These are phyloP conservation scores for Ia io DNA, from an alignment of 2,113 vertebrate species.

Conservation along the genomic window DNA sequence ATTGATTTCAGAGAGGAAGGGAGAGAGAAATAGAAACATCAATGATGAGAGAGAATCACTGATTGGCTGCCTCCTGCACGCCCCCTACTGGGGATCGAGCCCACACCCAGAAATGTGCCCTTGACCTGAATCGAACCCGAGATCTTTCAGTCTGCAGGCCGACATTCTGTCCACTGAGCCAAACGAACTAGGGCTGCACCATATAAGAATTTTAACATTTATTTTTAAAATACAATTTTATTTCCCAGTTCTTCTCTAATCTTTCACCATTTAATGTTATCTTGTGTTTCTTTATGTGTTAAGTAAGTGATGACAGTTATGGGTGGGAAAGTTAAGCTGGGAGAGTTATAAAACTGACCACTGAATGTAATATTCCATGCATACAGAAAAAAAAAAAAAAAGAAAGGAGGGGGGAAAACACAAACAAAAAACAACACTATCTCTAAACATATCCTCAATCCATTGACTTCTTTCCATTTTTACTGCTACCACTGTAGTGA, in stretches of 20 bases:
- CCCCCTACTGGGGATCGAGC: no score
- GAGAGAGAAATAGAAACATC: no score
- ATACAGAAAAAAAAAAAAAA: background rate
- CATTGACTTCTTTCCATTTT: background rate
- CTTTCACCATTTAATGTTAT: slow-evolving; percentile 25
- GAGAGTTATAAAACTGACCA: slow-evolving; percentile 9
- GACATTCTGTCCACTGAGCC: no score
- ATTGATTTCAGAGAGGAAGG: no score
- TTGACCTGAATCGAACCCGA: no score
- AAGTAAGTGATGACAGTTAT: slow-evolving; percentile 9
- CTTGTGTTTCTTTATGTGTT: slow-evolving; percentile 17
- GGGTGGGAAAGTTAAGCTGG: slow-evolving; percentile 1
- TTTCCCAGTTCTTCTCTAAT: background rate
- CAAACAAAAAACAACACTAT: background rate
- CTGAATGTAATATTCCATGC: slow-evolving; percentile 1
- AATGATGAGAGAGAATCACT: no score
- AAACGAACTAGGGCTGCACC: background rate
- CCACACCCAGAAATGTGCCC: no score
- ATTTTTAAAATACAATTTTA: background rate
- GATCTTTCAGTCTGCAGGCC: no score
- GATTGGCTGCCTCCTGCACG: no score
- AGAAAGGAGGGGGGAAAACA: background rate
- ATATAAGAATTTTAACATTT: background rate
- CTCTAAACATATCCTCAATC: background rate
- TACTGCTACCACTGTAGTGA: background rate